Base-by-base conservation (phyloP, 2,113 vertebrate species). In the Semnornis frantzii region DNA sequence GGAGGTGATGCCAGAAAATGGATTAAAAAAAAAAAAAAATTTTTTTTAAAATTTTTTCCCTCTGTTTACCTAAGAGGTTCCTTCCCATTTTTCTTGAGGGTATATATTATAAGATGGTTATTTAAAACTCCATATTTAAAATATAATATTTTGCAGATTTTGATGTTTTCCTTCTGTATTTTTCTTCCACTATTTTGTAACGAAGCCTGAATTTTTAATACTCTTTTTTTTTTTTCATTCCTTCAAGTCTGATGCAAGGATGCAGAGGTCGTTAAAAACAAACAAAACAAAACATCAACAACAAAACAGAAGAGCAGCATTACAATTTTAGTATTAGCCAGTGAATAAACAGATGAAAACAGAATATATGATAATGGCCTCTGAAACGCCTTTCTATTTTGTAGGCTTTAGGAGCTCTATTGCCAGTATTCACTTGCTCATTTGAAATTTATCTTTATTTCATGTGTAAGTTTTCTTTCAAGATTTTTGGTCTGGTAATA, bases 401-500 rank as follows among this genome's bases (percentile, higher is more conserved):
- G 10, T 71, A 54, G 44, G 15, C 54, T 90, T 89, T 13, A 33
- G 48, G 69, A 78, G 34, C 52, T 90, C 15, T 76, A 5, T 58
- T 83, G 37, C 3, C 31, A 27, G 7, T 50, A 57, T 63, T 89
- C 64, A 24, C n/a, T 79, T 48, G 25, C 28, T 86, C 46, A 42
- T 86, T 90, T 86, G 30, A 37, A 66, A 52, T 74, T 70, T 48
- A 34, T 91, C 52, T 82, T 76, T 46, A 70, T 78, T 81, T 90
- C 25, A 63, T 64, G 17, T 20, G 1, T 23, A 46, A 46, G 15
- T 63, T 68, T 52, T 57, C 70, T 66, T 60, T 82, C 76, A 74
- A 78, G 48, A 60, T 55, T 91, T 89, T 70, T 75, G 15, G 10
- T 54, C 30, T 70, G 66, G 30, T 65, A 44, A 18, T 48, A 55